phyloP scores from a whole-genome alignment of 1,140 invertebrate genomes.

The Lepidotrigona ventralis region DNA sequence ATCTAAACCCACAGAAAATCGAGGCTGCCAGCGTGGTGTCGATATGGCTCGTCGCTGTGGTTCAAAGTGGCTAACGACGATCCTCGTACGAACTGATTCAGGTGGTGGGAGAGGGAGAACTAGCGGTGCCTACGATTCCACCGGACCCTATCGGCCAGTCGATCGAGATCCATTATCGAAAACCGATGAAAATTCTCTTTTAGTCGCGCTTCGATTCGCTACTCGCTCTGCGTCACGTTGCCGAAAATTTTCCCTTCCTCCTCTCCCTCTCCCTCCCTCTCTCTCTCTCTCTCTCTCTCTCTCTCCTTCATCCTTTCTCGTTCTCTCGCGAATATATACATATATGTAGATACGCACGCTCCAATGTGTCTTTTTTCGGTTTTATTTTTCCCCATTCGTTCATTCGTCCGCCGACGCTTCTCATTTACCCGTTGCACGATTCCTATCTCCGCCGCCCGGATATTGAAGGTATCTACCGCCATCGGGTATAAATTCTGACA shows the following conservation, averaged over 20 bases:
- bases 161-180: constrained; percentile 62
- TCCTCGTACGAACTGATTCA: constrained; percentile 53
- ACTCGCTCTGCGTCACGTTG: constrained; percentile 43
- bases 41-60: constrained; percentile 29
- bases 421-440: constrained; percentile 46
- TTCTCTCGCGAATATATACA: background rate
- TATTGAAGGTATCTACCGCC: constrained; percentile 46
- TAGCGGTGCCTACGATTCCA: constrained; percentile 41
- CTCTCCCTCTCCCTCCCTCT: background rate
- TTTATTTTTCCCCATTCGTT: constrained; percentile 2
- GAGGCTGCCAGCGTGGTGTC: background rate
- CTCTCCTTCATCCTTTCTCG: background rate
- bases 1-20: background rate
- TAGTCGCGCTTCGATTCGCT: constrained; percentile 50
- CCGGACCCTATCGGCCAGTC: constrained; percentile 44
- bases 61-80: constrained; percentile 62
- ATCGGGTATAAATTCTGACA: constrained; percentile 51
- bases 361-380: background rate
- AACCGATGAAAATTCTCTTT: constrained; percentile 68
- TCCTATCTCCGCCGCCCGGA: constrained; percentile 30
- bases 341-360: background rate
- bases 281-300: background rate
- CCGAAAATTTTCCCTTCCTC: constrained; percentile 33
- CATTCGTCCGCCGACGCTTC: constrained; percentile 33
- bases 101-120: constrained; percentile 26